Base-by-base conservation (phyloP, 2,797 vertebrate species). In the Centroberyx gerrardi region DNA sequence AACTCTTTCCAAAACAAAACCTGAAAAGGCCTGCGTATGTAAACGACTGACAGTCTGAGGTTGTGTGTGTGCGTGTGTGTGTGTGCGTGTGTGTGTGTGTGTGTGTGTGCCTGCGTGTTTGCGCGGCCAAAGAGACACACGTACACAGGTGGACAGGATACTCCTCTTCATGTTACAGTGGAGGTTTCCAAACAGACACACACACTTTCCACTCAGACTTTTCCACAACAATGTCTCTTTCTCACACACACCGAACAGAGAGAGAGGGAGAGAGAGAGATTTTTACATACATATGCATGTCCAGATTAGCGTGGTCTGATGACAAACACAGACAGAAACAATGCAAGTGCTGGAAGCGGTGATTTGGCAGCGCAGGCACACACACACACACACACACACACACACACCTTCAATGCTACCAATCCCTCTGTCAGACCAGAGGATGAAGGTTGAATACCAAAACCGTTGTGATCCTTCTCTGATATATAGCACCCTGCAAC, bases 101-200 rank as follows among this genome's bases (percentile, higher is more conserved):
- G 59, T 44, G 27, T 52, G 68, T 49, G 61, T 72, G 74, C 54
- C 52, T 78, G 65, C 79, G 72, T 81, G 77, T 77, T 78, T 62
- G 54, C 31, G 27, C 15, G 10, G 65, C 18, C 29, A 31, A 48
- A 46, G 44, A 44, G 56, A 29, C 15, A 38, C 40, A 27, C 42
- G 15, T 61, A 54, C 12, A 29, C 10, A 55, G 17, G 53, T 55
- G 55, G 60, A 69, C 29, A 80, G 56, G 65, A 68, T 75, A 81
- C 62, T 40, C 63, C 48, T 54, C 7, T 65, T 80, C 17, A 76
- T 54, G 56, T 77, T 83, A 65, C 72, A 70, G 18, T 62, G 8
- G 2, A 68, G 62, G 78, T 83, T 83, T 80, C 80, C 72, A 61
- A 38, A 56, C 40, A 49, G 49, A 64, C 62, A 70, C 42, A 36